Conservation (phyloP, 1,140 invertebrate genomes). For the Euura saliciscinereae region DNA sequence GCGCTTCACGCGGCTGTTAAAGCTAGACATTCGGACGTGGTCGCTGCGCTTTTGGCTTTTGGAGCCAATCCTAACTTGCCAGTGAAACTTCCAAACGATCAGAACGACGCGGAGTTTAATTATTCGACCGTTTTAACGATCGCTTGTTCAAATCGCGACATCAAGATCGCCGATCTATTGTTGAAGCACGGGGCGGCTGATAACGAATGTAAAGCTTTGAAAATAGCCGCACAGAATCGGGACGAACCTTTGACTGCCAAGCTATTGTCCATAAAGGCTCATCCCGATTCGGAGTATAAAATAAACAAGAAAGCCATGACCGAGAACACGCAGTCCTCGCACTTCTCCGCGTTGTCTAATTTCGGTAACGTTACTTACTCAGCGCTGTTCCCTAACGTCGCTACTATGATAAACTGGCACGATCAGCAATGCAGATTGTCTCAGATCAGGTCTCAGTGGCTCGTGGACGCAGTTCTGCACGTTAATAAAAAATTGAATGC, state of each 20-base stretch:
- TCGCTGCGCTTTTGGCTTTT: conserved; percentile 72
- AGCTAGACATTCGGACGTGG: conserved; percentile 77
- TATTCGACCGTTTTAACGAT: conserved; percentile 54
- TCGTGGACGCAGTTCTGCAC: conserved; percentile 81
- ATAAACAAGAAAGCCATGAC: conserved; percentile 86
- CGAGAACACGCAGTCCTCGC: conserved; percentile 64
- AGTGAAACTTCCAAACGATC: conserved; percentile 57
- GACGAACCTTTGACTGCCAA: conserved; percentile 78
- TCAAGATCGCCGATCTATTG: conserved; percentile 75
- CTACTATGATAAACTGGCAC: conserved; percentile 96
- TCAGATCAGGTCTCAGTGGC: conserved; percentile 79
- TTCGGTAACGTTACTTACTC: conserved; percentile 76
- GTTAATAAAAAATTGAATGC: conserved; percentile 85
- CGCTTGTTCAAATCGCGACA: conserved; percentile 57
- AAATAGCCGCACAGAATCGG: conserved; percentile 70
- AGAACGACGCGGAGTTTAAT: conserved; percentile 51
- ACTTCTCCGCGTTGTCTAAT: conserved; percentile 63
- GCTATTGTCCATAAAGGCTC: conserved; percentile 78
- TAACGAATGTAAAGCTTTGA: conserved; percentile 82
- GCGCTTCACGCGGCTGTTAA: conserved; percentile 81
- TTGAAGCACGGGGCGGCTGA: conserved; percentile 87
- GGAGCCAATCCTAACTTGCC: conserved; percentile 76
- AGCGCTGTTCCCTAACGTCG: conserved; percentile 81
- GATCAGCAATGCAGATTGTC: conserved; percentile 75
- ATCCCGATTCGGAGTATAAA: conserved; percentile 84